A percentile compares a stretch with the other conserved stretches of the same genome.
Evolutionary conservation across 2,888 invertebrate species (phyloP).

Genomic region (Morpho achilles): DNA sequence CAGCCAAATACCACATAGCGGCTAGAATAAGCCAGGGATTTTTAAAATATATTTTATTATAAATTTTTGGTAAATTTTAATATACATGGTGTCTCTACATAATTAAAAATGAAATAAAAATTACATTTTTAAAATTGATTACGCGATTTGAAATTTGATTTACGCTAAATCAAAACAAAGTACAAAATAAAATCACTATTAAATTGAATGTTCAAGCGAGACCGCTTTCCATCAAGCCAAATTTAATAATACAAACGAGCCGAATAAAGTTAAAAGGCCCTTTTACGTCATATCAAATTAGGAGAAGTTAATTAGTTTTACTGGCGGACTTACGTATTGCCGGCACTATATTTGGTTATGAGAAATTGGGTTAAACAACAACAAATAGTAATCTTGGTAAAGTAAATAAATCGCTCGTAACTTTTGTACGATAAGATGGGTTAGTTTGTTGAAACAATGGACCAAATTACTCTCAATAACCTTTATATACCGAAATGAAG

Average conservation of each 20-base stretch:
- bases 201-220: neutral
- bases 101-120: no score
- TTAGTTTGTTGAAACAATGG: no score
- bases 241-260: slow-evolving; percentile 9
- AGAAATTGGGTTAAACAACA: slow-evolving; percentile 17
- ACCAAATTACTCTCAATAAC: no score
- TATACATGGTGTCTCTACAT: no score
- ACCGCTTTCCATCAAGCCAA: slow-evolving; percentile 1
- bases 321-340: slow-evolving; percentile 6
- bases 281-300: slow-evolving; percentile 13
- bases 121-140: no score
- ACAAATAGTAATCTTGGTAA: slow-evolving; percentile 8
- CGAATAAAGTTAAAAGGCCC: slow-evolving; percentile 8
- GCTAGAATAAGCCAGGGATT: no score
- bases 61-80: no score
- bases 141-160: no score
- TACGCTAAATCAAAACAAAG: no score
- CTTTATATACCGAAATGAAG: no score
- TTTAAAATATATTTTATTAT: no score
- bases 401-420: neutral
- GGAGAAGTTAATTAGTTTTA: slow-evolving; percentile 18
- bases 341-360: slow-evolving; percentile 18
- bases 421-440: neutral
- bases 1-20: no score
- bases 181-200: neutral